phyloP scores from a whole-genome alignment of 2,888 invertebrate species.

The Caenorhabditis angaria region DNA sequence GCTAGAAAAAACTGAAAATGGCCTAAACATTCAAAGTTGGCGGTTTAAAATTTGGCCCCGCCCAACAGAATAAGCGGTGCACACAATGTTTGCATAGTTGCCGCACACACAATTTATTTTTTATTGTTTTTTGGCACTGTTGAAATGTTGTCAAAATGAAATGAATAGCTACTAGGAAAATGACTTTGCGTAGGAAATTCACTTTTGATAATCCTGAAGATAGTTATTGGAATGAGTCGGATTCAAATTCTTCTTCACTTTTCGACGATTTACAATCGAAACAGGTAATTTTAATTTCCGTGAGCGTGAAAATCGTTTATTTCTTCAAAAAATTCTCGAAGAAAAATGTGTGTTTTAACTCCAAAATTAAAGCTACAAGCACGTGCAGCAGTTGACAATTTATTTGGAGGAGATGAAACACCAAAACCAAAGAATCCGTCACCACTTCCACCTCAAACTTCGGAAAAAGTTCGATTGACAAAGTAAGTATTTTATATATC shows the following conservation, averaged over 20 bases:
- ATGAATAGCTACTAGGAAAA: conserved; percentile 12
- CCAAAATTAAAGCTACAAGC: conserved; percentile 45
- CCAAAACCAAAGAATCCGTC: conserved; percentile 33
- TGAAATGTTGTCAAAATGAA: background rate
- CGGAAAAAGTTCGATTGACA: conserved; percentile 30
- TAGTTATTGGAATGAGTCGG: conserved; percentile 63
- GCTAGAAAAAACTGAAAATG: background rate
- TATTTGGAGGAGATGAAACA: conserved; percentile 52
- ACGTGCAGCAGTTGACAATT: conserved; percentile 54
- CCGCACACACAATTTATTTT: background rate
- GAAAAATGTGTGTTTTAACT: conserved; percentile 23
- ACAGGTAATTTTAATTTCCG: conserved; percentile 39
- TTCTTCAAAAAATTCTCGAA: background rate
- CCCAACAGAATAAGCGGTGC: background rate
- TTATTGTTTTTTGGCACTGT: background rate
- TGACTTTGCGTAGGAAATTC: conserved; percentile 60
- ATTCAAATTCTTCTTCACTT: conserved; percentile 46
- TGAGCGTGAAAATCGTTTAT: background rate
- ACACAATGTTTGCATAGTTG: background rate
- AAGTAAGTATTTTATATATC: conserved; percentile 14
- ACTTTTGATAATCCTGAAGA: conserved; percentile 68
- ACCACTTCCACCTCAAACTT: conserved; percentile 20
- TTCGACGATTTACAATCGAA: conserved; percentile 61
- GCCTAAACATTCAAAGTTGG: conserved; percentile 2
- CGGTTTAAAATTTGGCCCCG: background rate